Evolutionary conservation across 2,888 invertebrate genomes (phyloP), one percentile per base, ranked within the genome.

Genomic region (Danaus chrysippus): DNA sequence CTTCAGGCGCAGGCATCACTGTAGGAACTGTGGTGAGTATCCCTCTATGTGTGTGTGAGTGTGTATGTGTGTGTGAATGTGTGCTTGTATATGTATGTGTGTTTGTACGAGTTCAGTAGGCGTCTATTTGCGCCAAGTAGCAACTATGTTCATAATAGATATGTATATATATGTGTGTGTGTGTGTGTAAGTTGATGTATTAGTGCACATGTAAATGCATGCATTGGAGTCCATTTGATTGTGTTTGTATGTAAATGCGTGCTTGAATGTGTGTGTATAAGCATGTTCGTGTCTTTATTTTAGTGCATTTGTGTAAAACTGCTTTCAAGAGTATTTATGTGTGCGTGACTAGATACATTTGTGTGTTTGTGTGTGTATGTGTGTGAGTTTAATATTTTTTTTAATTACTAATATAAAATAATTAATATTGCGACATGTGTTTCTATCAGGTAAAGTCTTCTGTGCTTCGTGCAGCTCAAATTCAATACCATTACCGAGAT

Each of bases 401-500:
- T 34, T 34, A 6, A 3, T 3, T 34, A 34, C 23, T 34, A 34
- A 34, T 34, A 8, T 34, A 34, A n/a, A n/a, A 23, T 23, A 23
- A 34, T 34, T 34, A 34, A 34, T 43, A 43, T 43, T 43, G 12
- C 11, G n/a, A 43, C 43, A 43, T n/a, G 15, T 17, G 17, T 13
- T 43, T 59, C 78, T 82, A 59, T 3, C 83, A 91, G 91, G 91
- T 44, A 94, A 97, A 92, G 97, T 98, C 52, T 98, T 98, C 86
- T 99, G 98, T 87, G 96, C 96, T 1, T 94, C 96, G 54, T 99
- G 98, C 89, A 98, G 98, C 71, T 95, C 96, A 56, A 97, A 98
- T 83, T 96, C 96, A 68, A 96, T 98, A 62, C 97, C 98, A 23
- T 89, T 99, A 73, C 98, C 98, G 11, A 96, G 97, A 78, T 98